phyloP scores from a whole-genome alignment of 2,797 vertebrate species.

The Lacerta bilineata region DNA sequence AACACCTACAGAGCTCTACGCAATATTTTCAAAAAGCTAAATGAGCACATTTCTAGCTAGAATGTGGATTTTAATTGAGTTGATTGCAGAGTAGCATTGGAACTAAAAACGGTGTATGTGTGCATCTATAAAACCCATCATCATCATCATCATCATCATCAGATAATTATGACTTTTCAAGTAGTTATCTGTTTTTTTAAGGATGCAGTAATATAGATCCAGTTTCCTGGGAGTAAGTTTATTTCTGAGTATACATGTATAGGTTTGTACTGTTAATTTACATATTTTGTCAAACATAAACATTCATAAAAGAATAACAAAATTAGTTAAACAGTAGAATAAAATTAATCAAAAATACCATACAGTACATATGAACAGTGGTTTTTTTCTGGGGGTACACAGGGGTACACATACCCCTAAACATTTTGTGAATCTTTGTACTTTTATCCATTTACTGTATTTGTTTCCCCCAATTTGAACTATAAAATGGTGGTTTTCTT shows the following conservation, averaged over 20 bases:
- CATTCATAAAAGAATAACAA: background rate
- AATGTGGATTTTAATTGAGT: background rate
- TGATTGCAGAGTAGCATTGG: background rate
- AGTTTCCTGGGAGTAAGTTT: background rate
- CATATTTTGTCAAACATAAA: slow-evolving; percentile 3
- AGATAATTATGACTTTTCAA: background rate
- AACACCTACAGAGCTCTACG: background rate
- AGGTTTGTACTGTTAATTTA: too few species aligned
- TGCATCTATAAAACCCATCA: too few species aligned
- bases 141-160: background rate
- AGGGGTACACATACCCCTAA: too few species aligned
- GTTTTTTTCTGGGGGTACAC: too few species aligned
- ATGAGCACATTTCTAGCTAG: slow-evolving; percentile 30
- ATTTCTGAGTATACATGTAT: too few species aligned
- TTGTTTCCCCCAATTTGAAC: too few species aligned
- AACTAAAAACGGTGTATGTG: background rate
- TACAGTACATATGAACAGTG: background rate
- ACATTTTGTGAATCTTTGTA: too few species aligned
- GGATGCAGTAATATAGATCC: background rate
- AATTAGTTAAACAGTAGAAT: background rate
- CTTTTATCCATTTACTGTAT: too few species aligned
- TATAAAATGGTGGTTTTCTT: too few species aligned
- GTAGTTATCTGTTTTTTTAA: slow-evolving; percentile 25
- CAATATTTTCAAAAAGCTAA: background rate
- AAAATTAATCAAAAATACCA: background rate